Conservation (phyloP, 2,888 invertebrate genomes). For the Spodoptera littoralis region DNA sequence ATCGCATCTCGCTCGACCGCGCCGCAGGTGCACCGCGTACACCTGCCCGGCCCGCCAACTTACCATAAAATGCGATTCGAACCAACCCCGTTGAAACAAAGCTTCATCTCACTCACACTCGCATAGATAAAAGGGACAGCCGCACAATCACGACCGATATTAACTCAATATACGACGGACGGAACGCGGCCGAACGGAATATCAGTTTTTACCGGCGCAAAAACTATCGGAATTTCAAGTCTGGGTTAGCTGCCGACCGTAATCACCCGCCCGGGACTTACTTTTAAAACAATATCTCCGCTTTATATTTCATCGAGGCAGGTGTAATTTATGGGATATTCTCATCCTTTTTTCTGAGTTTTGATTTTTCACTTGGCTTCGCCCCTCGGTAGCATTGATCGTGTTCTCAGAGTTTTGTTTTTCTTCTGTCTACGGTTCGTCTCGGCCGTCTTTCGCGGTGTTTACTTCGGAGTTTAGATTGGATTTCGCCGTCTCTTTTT, state of each 20-base stretch:
- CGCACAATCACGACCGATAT: conserved; percentile 86
- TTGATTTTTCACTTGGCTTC: conserved; percentile 77
- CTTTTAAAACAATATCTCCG: conserved; percentile 86
- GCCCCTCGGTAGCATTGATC: conserved; percentile 75
- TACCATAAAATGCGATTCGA: conserved; percentile 88
- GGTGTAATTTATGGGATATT: conserved; percentile 83
- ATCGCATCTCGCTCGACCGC: conserved; percentile 84
- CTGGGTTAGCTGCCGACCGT: conserved; percentile 80
- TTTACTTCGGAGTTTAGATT: conserved; percentile 83
- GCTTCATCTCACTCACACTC: conserved; percentile 76
- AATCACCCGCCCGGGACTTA: conserved; percentile 82
- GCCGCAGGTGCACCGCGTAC: conserved; percentile 85
- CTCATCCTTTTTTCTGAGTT: conserved; percentile 73
- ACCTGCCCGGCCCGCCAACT: conserved; percentile 86
- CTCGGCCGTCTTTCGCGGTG: conserved; percentile 76
- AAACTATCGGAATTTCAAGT: conserved; percentile 87
- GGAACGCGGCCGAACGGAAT: conserved; percentile 85
- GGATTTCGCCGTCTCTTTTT: conserved; percentile 75
- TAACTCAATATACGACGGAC: conserved; percentile 85
- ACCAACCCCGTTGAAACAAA: conserved; percentile 82
- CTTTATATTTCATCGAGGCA: conserved; percentile 83
- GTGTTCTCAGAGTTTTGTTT: conserved; percentile 80
- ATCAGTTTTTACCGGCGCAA: conserved; percentile 87
- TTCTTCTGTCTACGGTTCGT: conserved; percentile 84
- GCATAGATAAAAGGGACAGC: conserved; percentile 68